Evolutionary conservation across 2,888 invertebrate genomes (phyloP), one percentile per base, ranked within the genome.

Genomic region (Diabrotica balteata): DNA sequence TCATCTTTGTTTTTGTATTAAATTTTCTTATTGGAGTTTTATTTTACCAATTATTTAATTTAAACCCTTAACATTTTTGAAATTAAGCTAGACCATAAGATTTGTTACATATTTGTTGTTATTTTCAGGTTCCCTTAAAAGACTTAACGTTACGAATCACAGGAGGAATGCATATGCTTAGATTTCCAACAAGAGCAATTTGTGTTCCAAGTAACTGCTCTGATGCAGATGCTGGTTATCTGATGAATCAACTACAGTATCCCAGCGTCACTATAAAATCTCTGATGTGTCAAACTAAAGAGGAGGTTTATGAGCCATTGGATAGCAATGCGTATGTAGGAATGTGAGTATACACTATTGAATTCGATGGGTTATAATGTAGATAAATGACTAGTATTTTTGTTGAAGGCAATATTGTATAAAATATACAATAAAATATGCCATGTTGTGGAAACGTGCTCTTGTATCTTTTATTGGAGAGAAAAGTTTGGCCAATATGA

Each of bases 171-270:
- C 17, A 61, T 9, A 49, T 59, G 52, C 22, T 55, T 5, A 58
- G 63, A 0, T 46, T 17, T 17, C 73, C 73, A 7, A 59, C 69
- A 9, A 70, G 73, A 72, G 70, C 75, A 22, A 55, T 75, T 51
- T 75, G 75, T 57, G 22, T 75, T 10, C 75, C 75, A 11, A 66
- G 59, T 58, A 69, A 69, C n/a, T 75, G 75, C 49, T 63, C 72
- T 10, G 62, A 66, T 87, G 4, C 84, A 84, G 73, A 86, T 86
- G 1, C 73, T 86, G n/a, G 84, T 82, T 66, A 78, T 73, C 63
- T 82, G 75, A 75, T 82, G 79, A 70, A 80, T 52, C 49, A 17
- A 22, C 43, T 54, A 7, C 57, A 63, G 11, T 3, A 46, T 7
- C 45, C 70, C 4, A 68, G 59, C 8, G 58, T 71, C 43, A 51